Evolutionary conservation across 2,888 invertebrate species (phyloP), one percentile per base, ranked within the genome.

Genomic region (Hoplodrina blanda): DNA sequence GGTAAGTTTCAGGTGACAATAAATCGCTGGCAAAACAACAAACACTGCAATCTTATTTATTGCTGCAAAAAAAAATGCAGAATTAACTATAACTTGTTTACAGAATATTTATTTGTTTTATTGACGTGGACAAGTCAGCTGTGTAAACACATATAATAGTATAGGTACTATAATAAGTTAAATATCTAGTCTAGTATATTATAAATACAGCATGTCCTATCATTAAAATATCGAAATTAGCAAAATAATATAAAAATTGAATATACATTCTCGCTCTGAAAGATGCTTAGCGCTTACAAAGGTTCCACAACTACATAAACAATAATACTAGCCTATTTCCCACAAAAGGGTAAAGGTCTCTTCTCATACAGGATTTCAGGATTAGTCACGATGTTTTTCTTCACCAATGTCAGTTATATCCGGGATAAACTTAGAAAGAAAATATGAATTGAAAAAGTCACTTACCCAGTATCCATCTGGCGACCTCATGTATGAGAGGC

Each of bases 51-150:
- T 17, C 33, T 8, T 25, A 25, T 37, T 17, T 17, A 46, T 46
- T 17, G 17, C 4, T 17, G 46, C 44, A 44, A 4, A 13, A 15
- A 25, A 15, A 46, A 15, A 46, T 15, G 13, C 3, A 46, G 15
- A 57, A 63, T 30, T 33, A 30, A 55, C 25, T 37, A 17, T 20
- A 25, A 25, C n/a, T 57, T 62, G 59, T 57, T 62, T 41, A 59
- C 60, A 41, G 15, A 25, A 6, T 15, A 11, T 41, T 33, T 13
- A 46, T 19, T 33, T 13, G 33, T 19, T 41, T 20, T 17, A 46
- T 17, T 20, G 17, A 46, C 19, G 41, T 60, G 19, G 4, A 30
- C 19, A 13, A 46, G 7, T 13, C 64, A 62, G 17, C 33, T 64
- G 46, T 20, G 17, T 33, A 62, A 46, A 64, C 20, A 44, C n/a